Percentiles rank a stretch among this genome's conserved stretches.
phyloP scores from a whole-genome alignment of 2,888 invertebrate species.

The Aspidapion aeneum region DNA sequence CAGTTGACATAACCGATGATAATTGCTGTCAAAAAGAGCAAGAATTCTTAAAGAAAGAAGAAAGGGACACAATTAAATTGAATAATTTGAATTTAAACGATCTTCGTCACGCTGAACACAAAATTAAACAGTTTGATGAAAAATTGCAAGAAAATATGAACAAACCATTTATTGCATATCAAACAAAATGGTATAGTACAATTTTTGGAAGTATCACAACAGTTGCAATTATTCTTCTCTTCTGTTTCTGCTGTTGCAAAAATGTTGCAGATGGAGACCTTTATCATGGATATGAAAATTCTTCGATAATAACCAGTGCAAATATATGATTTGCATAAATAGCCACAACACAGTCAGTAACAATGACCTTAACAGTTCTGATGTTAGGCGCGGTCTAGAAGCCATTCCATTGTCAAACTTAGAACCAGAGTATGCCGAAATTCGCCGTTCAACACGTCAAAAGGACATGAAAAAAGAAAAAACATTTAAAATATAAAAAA shows the following conservation, averaged over 20 bases:
- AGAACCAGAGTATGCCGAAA: not conserved
- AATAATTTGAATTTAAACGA: constrained; percentile 19
- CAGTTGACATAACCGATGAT: constrained; percentile 8
- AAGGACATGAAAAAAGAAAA: not conserved
- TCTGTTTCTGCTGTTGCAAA: constrained; percentile 11
- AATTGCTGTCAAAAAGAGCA: constrained; percentile 12
- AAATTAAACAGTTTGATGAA: constrained; percentile 19
- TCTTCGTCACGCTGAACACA: constrained; percentile 17
- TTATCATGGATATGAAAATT: not conserved
- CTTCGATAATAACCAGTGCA: not conserved
- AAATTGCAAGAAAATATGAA: constrained; percentile 14
- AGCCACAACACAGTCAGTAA: constrained; percentile 10
- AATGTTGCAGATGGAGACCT: constrained; percentile 3
- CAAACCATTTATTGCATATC: constrained; percentile 11
- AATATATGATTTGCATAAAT: constrained; percentile 13
- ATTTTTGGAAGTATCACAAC: constrained; percentile 8
- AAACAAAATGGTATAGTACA: constrained; percentile 17
- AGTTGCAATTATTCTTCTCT: not conserved
- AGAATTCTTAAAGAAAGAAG: constrained; percentile 6
- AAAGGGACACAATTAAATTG: constrained; percentile 15
- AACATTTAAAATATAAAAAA: not conserved
- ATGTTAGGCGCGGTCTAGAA: not conserved
- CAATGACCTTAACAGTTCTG: not conserved
- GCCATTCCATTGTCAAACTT: not conserved
- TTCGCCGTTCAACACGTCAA: not conserved